Conservation (phyloP, 2,113 vertebrate species). For the Rhizomys pruinosus region DNA sequence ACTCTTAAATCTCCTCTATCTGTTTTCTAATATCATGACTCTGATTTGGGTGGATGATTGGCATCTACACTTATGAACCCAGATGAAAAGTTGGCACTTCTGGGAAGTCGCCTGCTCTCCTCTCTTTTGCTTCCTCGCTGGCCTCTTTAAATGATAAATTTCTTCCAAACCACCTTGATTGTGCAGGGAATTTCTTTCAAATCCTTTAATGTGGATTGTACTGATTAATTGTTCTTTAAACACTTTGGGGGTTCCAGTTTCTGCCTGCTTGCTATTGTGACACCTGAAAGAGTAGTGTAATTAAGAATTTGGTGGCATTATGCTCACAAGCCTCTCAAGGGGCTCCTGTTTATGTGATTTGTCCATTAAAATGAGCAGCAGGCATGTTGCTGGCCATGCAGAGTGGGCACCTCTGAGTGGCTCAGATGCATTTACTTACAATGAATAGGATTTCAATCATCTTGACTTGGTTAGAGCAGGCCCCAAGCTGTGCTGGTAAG, state of each 20-base stretch:
- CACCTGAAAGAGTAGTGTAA: conserved; percentile 63
- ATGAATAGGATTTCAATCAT: conserved; percentile 65
- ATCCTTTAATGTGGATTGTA: conserved; percentile 38
- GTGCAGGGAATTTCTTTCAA: neutral
- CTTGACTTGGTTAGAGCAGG: conserved; percentile 17
- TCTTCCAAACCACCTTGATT: conserved; percentile 38
- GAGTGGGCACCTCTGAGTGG: neutral
- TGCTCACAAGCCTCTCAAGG: neutral
- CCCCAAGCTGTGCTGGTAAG: neutral
- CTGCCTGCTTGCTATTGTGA: conserved; percentile 47
- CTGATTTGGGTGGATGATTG: neutral
- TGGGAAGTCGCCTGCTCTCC: neutral
- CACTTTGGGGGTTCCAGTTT: conserved; percentile 52
- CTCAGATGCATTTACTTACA: conserved; percentile 29
- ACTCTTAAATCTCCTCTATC: neutral
- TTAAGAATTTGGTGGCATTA: conserved; percentile 58
- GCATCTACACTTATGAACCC: neutral
- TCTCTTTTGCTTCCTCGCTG: neutral
- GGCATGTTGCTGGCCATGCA: neutral
- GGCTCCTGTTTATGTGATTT: conserved; percentile 43
- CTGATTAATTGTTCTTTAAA: conserved; percentile 70
- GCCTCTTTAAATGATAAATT: neutral
- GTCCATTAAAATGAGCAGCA: neutral
- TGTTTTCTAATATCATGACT: neutral
- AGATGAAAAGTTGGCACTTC: no score